A percentile compares a stretch with the other conserved stretches of the same genome.
Conservation (phyloP, 2,888 invertebrate genomes). For the Caenorhabditis sinica region DNA sequence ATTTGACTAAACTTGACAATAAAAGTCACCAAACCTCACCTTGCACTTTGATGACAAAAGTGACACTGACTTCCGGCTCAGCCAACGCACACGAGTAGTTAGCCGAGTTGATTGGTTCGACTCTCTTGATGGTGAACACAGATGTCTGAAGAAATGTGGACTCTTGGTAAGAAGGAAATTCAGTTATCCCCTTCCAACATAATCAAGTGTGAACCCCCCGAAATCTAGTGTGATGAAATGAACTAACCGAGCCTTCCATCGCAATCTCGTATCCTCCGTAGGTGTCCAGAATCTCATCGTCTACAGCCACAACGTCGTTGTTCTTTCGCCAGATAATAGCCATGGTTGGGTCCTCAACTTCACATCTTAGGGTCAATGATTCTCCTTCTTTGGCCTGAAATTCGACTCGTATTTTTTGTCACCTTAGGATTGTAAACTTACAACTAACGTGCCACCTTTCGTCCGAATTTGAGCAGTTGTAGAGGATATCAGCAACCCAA, state of each 20-base stretch:
- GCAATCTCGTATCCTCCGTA: conserved; percentile 55
- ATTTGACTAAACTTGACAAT: background rate
- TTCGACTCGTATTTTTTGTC: too few species aligned
- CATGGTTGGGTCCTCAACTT: conserved; percentile 29
- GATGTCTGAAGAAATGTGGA: conserved; percentile 74
- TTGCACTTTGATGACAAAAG: conserved; percentile 67
- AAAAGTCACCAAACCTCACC: conserved; percentile 59
- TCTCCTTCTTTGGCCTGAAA: conserved; percentile 61
- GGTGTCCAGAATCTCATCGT: conserved; percentile 61
- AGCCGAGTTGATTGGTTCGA: conserved; percentile 75
- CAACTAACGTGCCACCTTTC: conserved; percentile 57
- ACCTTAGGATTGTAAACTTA: conserved; percentile 40
- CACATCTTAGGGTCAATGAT: conserved; percentile 43
- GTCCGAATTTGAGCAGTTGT: conserved; percentile 53
- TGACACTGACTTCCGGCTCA: conserved; percentile 63
- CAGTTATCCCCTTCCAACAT: conserved; percentile 8
- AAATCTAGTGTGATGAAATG: too few species aligned
- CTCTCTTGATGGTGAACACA: conserved; percentile 72
- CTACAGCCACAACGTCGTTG: conserved; percentile 55
- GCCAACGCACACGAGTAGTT: conserved; percentile 73
- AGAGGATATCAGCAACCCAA: conserved; percentile 27
- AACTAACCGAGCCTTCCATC: conserved; percentile 47
- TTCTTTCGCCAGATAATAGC: conserved; percentile 64
- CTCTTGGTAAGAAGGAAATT: background rate
- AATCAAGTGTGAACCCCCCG: conserved; percentile 36